Percentiles rank a stretch among this genome's conserved stretches.
Evolutionary conservation across 1,140 invertebrate genomes (phyloP).

Genomic region (Cepaea nemoralis): DNA sequence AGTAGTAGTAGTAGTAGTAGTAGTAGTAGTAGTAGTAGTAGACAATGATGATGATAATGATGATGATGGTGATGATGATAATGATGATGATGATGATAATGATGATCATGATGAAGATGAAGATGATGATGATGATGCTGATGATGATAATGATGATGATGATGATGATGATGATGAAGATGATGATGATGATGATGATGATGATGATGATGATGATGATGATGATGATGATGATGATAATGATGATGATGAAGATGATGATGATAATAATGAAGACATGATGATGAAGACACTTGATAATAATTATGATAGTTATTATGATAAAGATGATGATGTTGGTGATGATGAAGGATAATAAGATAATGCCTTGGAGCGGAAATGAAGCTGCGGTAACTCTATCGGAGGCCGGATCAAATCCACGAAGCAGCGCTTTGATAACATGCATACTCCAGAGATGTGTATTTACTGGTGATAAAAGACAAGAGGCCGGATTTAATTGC

Average conservation of each 20-base stretch:
- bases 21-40: too few relatives aligned
- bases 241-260: constrained; percentile 3
- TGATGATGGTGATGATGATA: too few relatives aligned
- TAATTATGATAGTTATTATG: not conserved
- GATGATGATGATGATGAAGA: constrained; percentile 25
- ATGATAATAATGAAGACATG: not conserved
- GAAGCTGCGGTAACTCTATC: too few relatives aligned
- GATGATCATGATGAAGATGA: constrained; percentile 21
- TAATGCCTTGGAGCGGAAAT: too few relatives aligned
- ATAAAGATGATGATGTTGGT: not conserved
- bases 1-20: too few relatives aligned
- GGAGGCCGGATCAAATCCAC: too few relatives aligned
- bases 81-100: constrained; percentile 14
- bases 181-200: constrained; percentile 17
- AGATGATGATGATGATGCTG: constrained; percentile 28
- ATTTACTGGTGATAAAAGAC: too few relatives aligned
- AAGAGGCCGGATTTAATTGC: too few relatives aligned
- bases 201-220: constrained; percentile 6
- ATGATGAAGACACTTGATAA: not conserved
- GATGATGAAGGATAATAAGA: too few relatives aligned
- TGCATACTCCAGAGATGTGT: too few relatives aligned
- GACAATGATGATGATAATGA: too few relatives aligned
- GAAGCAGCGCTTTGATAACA: too few relatives aligned
- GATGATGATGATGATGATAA: not conserved
- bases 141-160: constrained; percentile 18